These are phyloP conservation scores for Coleophora flavipennella DNA, from an alignment of 2,888 invertebrate genomes.

Conservation along the genomic window DNA sequence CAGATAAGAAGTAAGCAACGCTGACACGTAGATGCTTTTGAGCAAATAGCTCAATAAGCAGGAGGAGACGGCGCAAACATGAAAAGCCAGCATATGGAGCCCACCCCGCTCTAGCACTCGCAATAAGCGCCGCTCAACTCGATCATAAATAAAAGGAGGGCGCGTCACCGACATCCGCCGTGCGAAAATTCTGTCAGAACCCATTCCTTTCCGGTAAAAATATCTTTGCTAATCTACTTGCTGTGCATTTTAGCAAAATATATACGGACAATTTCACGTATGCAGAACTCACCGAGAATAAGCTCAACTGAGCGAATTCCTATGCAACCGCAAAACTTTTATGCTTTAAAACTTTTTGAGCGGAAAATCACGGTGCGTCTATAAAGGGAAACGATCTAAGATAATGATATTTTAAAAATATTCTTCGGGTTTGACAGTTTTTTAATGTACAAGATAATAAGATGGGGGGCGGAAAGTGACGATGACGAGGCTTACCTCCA, in stretches of 20 bases:
- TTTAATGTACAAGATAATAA: constrained; percentile 56
- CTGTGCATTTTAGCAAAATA: neutral
- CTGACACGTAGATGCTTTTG: constrained; percentile 14
- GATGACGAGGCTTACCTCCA: constrained; percentile 46
- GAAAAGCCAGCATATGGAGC: constrained; percentile 48
- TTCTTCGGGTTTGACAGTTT: constrained; percentile 43
- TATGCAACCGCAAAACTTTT: constrained; percentile 5
- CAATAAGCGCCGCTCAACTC: constrained; percentile 61
- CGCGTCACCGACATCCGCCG: constrained; percentile 59
- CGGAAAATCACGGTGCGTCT: constrained; percentile 2
- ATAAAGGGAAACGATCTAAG: constrained; percentile 15
- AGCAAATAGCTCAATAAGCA: constrained; percentile 48
- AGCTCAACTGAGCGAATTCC: constrained; percentile 11
- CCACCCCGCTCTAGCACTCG: constrained; percentile 45
- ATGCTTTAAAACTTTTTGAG: constrained; percentile 21
- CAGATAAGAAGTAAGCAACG: no score
- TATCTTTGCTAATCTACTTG: constrained; percentile 26
- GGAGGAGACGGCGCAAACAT: constrained; percentile 34
- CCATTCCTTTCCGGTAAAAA: constrained; percentile 38
- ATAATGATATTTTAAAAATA: constrained; percentile 36
- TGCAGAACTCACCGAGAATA: constrained; percentile 22
- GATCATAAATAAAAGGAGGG: constrained; percentile 62
- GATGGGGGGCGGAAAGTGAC: constrained; percentile 37
- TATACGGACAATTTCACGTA: constrained; percentile 16
- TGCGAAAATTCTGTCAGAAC: constrained; percentile 36